phyloP scores from a whole-genome alignment of 1,140 invertebrate species.

The Lucilia sericata region DNA sequence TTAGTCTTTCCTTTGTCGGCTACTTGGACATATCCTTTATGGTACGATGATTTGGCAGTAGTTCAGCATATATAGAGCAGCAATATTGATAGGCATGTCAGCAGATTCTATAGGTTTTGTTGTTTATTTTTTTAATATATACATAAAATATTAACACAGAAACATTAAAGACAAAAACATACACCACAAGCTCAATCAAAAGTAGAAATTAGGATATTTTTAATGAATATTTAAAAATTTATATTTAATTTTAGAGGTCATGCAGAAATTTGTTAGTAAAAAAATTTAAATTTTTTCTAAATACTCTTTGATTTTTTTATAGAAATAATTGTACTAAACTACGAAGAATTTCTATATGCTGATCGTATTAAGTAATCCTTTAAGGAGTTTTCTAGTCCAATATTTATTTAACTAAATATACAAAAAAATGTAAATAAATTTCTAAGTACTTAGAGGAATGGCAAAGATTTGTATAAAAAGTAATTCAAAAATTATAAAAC shows the following conservation, averaged over 20 bases:
- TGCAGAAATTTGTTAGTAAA: no score
- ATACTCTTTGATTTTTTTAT: no score
- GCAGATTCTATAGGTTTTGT: neutral
- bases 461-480: no score
- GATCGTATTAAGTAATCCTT: no score
- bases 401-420: no score
- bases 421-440: no score
- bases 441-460: no score
- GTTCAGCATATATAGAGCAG: conserved; percentile 13
- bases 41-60: neutral
- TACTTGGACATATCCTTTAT: neutral
- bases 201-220: neutral
- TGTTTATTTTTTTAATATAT: neutral
- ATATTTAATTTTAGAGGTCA: neutral
- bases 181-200: neutral
- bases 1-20: neutral
- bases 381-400: no score
- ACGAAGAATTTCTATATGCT: no score
- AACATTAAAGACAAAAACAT: neutral
- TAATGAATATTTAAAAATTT: neutral
- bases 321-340: no score
- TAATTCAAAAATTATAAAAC: no score
- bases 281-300: no score
- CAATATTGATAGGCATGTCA: conserved; percentile 18
- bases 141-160: conserved; percentile 10